Conservation (phyloP, 2,797 vertebrate genomes). For the Schizopygopsis malacanthus region DNA sequence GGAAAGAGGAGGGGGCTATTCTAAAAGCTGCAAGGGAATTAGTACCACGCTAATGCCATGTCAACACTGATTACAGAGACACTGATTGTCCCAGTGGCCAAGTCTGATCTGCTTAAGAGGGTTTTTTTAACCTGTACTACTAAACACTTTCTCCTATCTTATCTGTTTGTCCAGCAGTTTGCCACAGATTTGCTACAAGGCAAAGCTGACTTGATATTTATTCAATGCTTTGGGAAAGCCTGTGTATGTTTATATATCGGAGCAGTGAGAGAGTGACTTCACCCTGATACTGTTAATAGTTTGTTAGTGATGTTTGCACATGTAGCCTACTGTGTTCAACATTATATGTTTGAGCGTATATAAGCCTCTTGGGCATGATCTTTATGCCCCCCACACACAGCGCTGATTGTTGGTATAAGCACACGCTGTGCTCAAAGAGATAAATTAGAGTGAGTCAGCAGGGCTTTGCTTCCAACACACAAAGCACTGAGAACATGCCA, state of each 20-base stretch:
- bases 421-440: constrained; percentile 32
- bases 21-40: constrained; percentile 29
- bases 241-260: constrained; percentile 3
- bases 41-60: constrained; percentile 37
- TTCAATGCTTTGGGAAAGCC: constrained; percentile 31
- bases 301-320: constrained; percentile 19
- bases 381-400: not conserved
- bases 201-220: constrained; percentile 41
- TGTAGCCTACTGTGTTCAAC: constrained; percentile 6
- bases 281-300: constrained; percentile 3
- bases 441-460: constrained; percentile 17
- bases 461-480: constrained; percentile 20
- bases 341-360: constrained; percentile 11
- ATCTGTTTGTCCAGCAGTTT: not conserved
- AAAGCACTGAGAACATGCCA: constrained; percentile 17
- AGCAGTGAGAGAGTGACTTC: not conserved
- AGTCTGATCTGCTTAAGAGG: constrained; percentile 51
- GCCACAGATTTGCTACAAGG: constrained; percentile 28
- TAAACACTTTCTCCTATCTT: constrained; percentile 8
- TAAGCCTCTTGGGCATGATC: not conserved
- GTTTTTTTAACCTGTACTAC: constrained; percentile 42
- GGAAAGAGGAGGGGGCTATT: not conserved
- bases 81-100: constrained; percentile 16
- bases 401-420: constrained; percentile 38
- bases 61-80: constrained; percentile 46